Evolutionary conservation across 2,797 vertebrate species (phyloP).

Genomic region (Geotrypetes seraphini): DNA sequence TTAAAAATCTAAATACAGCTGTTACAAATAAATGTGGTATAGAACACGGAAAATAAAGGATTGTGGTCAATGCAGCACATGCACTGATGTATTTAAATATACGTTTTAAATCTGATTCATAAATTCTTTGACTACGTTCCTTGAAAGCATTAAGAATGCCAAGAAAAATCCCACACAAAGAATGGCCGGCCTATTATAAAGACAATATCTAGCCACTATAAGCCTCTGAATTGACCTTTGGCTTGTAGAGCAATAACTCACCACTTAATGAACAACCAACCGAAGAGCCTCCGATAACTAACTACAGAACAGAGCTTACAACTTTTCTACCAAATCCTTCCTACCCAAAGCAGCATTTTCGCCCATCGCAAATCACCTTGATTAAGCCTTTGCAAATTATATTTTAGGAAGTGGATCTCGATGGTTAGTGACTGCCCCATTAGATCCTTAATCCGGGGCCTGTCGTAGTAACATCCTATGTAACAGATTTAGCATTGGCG

Average conservation of each 20-base stretch:
- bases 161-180: conserved; percentile 72
- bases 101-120: conserved; percentile 9
- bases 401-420: conserved; percentile 27
- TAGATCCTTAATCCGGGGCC: conserved; percentile 19
- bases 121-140: conserved; percentile 38
- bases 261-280: conserved; percentile 98
- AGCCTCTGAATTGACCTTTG: conserved; percentile 95
- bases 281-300: conserved; percentile 69
- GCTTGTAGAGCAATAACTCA: conserved; percentile 84
- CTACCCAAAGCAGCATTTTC: conserved; percentile 37
- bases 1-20: neutral
- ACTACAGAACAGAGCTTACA: conserved; percentile 57
- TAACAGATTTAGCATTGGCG: conserved; percentile 44
- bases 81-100: neutral
- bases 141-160: conserved; percentile 48
- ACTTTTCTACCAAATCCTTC: conserved; percentile 50
- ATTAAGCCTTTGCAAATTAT: conserved; percentile 26
- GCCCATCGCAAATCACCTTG: conserved; percentile 15
- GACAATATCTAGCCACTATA: conserved; percentile 85
- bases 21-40: neutral
- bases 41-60: conserved; percentile 9
- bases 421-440: conserved; percentile 13
- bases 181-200: conserved; percentile 57
- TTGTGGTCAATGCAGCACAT: neutral
- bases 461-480: conserved; percentile 37